Conservation (phyloP, 1,140 invertebrate species). For the Apis cerana region DNA sequence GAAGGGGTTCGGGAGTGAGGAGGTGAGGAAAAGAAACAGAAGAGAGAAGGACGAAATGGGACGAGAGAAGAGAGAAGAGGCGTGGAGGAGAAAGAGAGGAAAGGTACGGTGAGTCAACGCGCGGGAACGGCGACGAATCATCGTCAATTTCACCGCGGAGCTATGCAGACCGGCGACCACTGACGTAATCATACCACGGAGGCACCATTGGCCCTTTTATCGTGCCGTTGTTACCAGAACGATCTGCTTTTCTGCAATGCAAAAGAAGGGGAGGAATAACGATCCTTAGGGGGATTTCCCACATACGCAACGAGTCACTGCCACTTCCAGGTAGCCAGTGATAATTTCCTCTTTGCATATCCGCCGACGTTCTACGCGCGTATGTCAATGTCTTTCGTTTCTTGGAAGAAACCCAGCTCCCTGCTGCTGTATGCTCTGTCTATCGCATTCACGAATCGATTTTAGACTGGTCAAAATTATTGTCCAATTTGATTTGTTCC, state of each 20-base stretch:
- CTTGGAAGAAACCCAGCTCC: slow-evolving; percentile 12
- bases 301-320: slow-evolving; percentile 47
- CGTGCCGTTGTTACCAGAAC: slow-evolving; percentile 36
- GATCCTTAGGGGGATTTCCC: slow-evolving; percentile 40
- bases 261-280: slow-evolving; percentile 41
- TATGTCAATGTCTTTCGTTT: slow-evolving; percentile 36
- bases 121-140: slow-evolving; percentile 49
- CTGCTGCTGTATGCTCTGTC: background rate
- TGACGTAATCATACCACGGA: slow-evolving; percentile 52
- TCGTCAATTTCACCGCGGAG: slow-evolving; percentile 52
- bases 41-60: background rate
- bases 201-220: slow-evolving; percentile 49
- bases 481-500: no score
- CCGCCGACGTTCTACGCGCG: slow-evolving; percentile 13
- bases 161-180: slow-evolving; percentile 45
- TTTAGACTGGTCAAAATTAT: no score
- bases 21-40: background rate
- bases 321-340: slow-evolving; percentile 48
- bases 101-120: slow-evolving; percentile 48
- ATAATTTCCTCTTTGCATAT: slow-evolving; percentile 54
- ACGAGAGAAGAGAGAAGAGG: background rate
- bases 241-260: slow-evolving; percentile 43
- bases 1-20: slow-evolving; percentile 5
- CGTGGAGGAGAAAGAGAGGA: background rate
- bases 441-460: no score